phyloP scores from a whole-genome alignment of 2,888 invertebrate genomes.

The Cephalotes varians region DNA sequence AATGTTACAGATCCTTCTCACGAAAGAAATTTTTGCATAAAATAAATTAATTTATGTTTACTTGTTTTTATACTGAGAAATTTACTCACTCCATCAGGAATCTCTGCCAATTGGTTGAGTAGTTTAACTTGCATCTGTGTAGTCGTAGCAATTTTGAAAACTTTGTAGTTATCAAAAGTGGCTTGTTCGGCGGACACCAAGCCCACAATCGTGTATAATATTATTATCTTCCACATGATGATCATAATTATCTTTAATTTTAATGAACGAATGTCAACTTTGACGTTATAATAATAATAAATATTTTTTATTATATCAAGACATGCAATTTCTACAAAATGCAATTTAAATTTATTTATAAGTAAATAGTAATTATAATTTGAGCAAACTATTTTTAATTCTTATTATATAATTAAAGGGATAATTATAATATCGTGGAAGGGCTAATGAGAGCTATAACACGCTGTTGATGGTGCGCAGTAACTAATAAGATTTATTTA shows the following conservation, averaged over 20 bases:
- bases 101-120: slow-evolving; percentile 84
- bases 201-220: slow-evolving; percentile 63
- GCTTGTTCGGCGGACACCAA: slow-evolving; percentile 75
- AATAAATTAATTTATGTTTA: neutral
- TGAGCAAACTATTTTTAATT: neutral
- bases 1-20: neutral
- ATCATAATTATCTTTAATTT: neutral
- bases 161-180: slow-evolving; percentile 87
- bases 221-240: slow-evolving; percentile 74
- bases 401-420: neutral
- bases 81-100: slow-evolving; percentile 79
- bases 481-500: no score
- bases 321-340: neutral
- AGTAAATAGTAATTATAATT: neutral
- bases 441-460: no score
- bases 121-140: slow-evolving; percentile 84
- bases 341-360: neutral
- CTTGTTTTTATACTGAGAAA: neutral
- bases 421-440: no score
- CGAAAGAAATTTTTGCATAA: neutral
- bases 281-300: neutral
- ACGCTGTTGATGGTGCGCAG: no score
- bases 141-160: slow-evolving; percentile 87
- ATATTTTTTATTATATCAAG: neutral
- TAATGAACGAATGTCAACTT: neutral